Conservation (phyloP, 2,797 vertebrate species). For the Dallia pectoralis region DNA sequence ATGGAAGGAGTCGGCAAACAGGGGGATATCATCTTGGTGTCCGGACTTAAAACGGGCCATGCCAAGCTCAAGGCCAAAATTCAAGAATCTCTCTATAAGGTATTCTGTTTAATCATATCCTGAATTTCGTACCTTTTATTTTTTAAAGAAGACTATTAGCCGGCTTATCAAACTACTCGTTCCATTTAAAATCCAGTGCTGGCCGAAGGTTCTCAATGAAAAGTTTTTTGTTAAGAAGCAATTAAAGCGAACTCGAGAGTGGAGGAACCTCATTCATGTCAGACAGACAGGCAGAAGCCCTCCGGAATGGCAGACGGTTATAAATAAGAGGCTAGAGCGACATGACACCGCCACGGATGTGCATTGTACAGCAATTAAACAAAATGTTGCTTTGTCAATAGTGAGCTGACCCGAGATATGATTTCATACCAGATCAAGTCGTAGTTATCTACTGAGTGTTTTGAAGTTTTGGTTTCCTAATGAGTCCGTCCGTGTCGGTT, state of each 20-base stretch:
- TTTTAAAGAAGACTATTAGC: background rate
- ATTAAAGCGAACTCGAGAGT: background rate
- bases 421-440: background rate
- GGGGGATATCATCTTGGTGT: constrained; percentile 79
- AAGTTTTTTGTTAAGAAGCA: constrained; percentile 18
- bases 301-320: constrained; percentile 13
- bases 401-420: background rate
- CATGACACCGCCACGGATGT: no score
- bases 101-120: constrained; percentile 35
- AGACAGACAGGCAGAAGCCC: background rate
- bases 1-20: constrained; percentile 92
- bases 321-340: constrained; percentile 21
- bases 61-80: constrained; percentile 91
- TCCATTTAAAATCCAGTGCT: background rate
- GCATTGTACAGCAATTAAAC: no score
- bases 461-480: background rate
- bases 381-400: no score
- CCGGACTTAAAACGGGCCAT: constrained; percentile 91
- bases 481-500: background rate
- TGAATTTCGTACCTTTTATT: background rate
- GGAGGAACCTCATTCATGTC: background rate
- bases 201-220: background rate
- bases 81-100: constrained; percentile 88
- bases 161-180: constrained; percentile 10
- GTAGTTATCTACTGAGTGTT: background rate